phyloP scores from a whole-genome alignment of 2,113 vertebrate genomes.

The Carassius carassius region DNA sequence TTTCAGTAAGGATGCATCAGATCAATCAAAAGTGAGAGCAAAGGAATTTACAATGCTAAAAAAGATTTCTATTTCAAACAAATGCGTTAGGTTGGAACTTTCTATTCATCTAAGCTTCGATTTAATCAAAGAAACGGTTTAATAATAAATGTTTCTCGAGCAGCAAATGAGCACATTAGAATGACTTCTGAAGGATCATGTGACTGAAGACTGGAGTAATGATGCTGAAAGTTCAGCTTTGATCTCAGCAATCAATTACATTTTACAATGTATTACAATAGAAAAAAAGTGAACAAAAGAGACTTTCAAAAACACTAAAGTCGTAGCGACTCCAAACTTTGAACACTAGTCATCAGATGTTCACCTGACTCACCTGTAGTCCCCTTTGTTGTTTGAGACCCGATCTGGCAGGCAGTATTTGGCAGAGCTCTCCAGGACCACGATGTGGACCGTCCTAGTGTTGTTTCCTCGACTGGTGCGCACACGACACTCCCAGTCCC shows the following conservation, averaged over 20 bases:
- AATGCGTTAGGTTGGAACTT: not conserved
- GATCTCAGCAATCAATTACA: not conserved
- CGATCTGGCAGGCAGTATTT: conserved; percentile 90
- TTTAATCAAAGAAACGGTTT: no score
- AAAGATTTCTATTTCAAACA: not conserved
- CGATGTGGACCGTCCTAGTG: conserved; percentile 89
- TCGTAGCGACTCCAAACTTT: not conserved
- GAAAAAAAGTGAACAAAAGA: not conserved
- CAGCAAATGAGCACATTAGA: not conserved
- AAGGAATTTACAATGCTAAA: not conserved
- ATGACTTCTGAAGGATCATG: not conserved
- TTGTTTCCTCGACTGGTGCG: conserved; percentile 93
- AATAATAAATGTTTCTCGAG: not conserved
- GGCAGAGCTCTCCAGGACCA: conserved; percentile 92
- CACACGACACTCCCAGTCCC: conserved; percentile 95
- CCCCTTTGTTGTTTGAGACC: conserved; percentile 95
- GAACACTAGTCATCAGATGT: not conserved
- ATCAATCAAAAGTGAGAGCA: not conserved
- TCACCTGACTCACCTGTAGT: conserved; percentile 85
- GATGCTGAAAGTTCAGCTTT: not conserved
- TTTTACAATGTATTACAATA: not conserved
- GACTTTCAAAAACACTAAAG: not conserved
- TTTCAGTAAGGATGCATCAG: not conserved
- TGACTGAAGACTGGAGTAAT: not conserved
- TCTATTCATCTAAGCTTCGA: not conserved